Evolutionary conservation across 2,113 vertebrate species (phyloP).

Genomic region (Astatotilapia flaviijosephi): DNA sequence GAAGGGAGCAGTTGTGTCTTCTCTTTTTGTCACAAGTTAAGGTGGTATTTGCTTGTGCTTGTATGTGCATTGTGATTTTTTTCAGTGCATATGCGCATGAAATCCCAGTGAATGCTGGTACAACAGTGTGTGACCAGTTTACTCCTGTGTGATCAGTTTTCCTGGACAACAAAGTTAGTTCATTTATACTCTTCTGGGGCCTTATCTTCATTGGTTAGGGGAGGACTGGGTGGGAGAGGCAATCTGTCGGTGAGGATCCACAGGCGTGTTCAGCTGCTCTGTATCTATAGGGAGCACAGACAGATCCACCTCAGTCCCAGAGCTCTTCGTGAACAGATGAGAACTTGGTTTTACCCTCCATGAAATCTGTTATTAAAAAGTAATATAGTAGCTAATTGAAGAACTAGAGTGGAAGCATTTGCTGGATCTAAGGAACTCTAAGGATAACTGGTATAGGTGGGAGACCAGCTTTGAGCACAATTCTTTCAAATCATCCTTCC

Average conservation of each 20-base stretch:
- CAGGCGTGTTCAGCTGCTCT: constrained; percentile 45
- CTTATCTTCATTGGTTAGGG: constrained; percentile 68
- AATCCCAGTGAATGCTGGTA: not conserved
- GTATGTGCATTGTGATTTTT: not conserved
- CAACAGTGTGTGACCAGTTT: not conserved
- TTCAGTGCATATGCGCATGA: not conserved
- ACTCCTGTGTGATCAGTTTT: constrained; percentile 8
- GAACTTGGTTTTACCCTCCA: not conserved
- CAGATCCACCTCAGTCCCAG: not conserved
- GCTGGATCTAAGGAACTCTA: not conserved
- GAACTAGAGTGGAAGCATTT: not conserved
- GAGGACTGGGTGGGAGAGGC: constrained; percentile 53
- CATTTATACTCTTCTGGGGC: constrained; percentile 12
- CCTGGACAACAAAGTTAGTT: constrained; percentile 31
- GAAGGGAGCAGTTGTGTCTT: not conserved
- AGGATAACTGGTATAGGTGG: not conserved
- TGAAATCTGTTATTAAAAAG: not conserved
- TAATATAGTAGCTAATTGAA: not conserved
- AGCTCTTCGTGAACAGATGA: not conserved
- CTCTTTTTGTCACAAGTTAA: not conserved
- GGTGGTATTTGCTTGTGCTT: not conserved
- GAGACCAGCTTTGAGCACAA: not conserved
- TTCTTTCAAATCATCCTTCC: not conserved
- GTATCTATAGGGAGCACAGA: constrained; percentile 2
- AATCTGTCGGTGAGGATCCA: constrained; percentile 45